phyloP scores from a whole-genome alignment of 1,140 invertebrate species.

The Diorhabda sublineata region DNA sequence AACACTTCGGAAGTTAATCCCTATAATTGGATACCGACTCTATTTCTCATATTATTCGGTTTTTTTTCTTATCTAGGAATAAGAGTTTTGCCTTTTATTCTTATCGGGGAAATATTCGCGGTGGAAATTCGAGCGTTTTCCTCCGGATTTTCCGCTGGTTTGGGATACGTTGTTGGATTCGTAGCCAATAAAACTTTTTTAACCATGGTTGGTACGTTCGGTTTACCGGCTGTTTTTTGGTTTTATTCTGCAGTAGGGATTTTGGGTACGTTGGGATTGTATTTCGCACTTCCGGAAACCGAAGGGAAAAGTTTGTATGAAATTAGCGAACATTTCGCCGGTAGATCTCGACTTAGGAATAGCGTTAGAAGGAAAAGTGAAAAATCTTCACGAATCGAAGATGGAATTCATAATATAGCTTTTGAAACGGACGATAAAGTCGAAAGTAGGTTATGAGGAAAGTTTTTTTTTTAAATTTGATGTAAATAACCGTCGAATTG shows the following conservation, averaged over 20 bases:
- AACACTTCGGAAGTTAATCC: background rate
- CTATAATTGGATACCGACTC: constrained; percentile 62
- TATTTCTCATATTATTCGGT: constrained; percentile 60
- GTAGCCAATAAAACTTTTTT: constrained; percentile 69
- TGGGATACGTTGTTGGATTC: constrained; percentile 68
- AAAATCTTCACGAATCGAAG: background rate
- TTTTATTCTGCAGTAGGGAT: constrained; percentile 62
- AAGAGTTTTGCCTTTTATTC: constrained; percentile 68
- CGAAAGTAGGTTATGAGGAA: constrained; percentile 10
- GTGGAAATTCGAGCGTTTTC: constrained; percentile 62
- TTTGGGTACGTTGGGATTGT: constrained; percentile 55
- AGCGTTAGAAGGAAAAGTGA: constrained; percentile 15
- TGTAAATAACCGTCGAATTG: background rate
- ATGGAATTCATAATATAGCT: background rate
- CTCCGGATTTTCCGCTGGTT: constrained; percentile 63
- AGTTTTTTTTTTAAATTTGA: background rate
- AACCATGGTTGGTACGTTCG: constrained; percentile 57
- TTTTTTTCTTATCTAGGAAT: constrained; percentile 67
- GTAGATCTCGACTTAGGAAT: constrained; percentile 50
- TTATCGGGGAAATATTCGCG: constrained; percentile 69
- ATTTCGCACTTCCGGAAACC: constrained; percentile 69
- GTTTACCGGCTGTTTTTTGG: constrained; percentile 64
- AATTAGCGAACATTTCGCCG: constrained; percentile 65
- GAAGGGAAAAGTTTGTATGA: constrained; percentile 77
- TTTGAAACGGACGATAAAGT: constrained; percentile 1